A percentile compares a stretch with the other conserved stretches of the same genome.
These are phyloP conservation scores for Ephydatia muelleri DNA, from an alignment of 37 sponge, comb jelly and placozoan species.

Conservation along the genomic window DNA sequence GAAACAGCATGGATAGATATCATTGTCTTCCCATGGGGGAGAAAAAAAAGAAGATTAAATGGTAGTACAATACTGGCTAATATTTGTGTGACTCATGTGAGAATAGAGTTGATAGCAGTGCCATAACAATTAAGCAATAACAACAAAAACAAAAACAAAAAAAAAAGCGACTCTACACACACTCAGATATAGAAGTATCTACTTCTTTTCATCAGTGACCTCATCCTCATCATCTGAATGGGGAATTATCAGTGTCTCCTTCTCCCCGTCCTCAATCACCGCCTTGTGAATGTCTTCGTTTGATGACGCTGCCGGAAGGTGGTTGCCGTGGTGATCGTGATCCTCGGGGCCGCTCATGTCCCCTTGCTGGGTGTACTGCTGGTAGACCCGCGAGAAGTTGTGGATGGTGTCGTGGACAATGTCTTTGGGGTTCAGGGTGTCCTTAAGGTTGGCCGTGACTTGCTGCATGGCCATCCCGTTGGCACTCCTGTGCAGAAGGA, in stretches of 20 bases:
- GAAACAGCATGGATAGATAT: too few species aligned
- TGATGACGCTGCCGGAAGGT: neutral
- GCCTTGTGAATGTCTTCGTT: neutral
- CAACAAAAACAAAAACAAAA: neutral
- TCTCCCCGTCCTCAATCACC: neutral
- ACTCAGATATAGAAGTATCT: neutral
- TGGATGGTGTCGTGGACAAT: slow-evolving; percentile 94
- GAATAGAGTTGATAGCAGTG: neutral
- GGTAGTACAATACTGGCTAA: too few species aligned
- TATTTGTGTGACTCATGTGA: neutral
- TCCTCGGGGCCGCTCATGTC: slow-evolving; percentile 64
- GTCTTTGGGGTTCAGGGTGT: slow-evolving; percentile 95
- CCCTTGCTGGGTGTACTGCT: slow-evolving; percentile 84
- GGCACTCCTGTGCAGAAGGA: slow-evolving; percentile 61
- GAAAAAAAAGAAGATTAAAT: too few species aligned
- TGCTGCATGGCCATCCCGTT: slow-evolving; percentile 78
- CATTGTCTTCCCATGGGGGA: too few species aligned
- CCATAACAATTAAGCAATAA: neutral
- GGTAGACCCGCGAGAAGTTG: slow-evolving; percentile 95
- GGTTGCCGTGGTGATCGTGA: neutral
- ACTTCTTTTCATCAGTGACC: neutral
- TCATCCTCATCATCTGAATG: slow-evolving; percentile 27
- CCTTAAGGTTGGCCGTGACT: slow-evolving; percentile 76
- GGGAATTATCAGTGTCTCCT: neutral
- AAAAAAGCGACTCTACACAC: too few species aligned